phyloP scores from a whole-genome alignment of 2,888 invertebrate genomes.

The Clistopyga incitator region DNA sequence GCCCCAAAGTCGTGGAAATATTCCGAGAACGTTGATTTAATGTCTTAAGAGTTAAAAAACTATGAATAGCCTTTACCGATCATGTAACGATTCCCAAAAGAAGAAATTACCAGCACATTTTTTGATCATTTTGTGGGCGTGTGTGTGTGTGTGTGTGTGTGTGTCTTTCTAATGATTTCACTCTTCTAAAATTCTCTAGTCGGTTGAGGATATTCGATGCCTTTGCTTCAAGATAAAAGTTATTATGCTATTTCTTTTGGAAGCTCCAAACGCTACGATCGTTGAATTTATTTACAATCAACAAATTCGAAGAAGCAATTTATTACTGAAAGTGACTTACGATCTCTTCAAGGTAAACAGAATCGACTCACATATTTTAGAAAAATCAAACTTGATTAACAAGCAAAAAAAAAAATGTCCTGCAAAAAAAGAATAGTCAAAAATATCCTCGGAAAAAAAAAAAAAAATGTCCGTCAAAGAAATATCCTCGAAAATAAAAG shows the following conservation, averaged over 20 bases:
- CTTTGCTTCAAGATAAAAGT: slow-evolving; percentile 31
- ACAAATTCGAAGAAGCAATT: slow-evolving; percentile 22
- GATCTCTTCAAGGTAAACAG: background rate
- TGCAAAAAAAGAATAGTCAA: too few species aligned
- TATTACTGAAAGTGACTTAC: slow-evolving; percentile 1
- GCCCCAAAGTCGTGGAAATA: slow-evolving; percentile 7
- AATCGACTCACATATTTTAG: background rate
- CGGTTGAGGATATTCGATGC: slow-evolving; percentile 46
- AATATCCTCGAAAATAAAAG: too few species aligned
- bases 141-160: too few species aligned
- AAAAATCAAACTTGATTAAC: background rate
- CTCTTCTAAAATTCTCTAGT: slow-evolving; percentile 22
- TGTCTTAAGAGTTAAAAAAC: slow-evolving; percentile 39
- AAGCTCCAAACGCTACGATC: slow-evolving; percentile 53
- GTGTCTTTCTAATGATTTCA: background rate
- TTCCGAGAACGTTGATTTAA: slow-evolving; percentile 10
- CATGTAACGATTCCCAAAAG: slow-evolving; percentile 39
- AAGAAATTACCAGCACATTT: slow-evolving; percentile 46
- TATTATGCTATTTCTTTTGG: slow-evolving; percentile 44
- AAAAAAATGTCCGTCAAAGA: too few species aligned
- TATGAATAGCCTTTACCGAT: slow-evolving; percentile 49
- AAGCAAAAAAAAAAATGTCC: too few species aligned
- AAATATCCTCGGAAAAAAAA: too few species aligned
- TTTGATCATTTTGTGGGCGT: slow-evolving; percentile 54
- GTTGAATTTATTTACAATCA: slow-evolving; percentile 21